Evolutionary conservation across 2,888 invertebrate species (phyloP).

Genomic region (Calameuta filiformis): DNA sequence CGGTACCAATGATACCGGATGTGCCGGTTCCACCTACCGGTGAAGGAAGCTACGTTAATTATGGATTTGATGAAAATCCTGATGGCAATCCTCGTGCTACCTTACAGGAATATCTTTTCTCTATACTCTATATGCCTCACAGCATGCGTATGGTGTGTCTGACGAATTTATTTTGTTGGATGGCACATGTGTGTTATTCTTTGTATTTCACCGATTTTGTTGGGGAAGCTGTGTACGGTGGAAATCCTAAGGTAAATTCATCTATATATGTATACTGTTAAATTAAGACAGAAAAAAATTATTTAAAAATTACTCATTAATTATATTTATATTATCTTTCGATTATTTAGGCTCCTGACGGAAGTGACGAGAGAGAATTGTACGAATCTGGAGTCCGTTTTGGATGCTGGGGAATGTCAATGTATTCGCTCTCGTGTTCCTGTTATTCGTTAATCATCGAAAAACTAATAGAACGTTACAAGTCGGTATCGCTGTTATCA

Average conservation of each 20-base stretch:
- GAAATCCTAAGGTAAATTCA: conserved; percentile 76
- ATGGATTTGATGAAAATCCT: conserved; percentile 17
- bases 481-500: conserved; percentile 47
- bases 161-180: conserved; percentile 97
- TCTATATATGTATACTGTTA: background rate
- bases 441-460: conserved; percentile 92
- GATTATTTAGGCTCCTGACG: conserved; percentile 75
- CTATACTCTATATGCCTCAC: conserved; percentile 92
- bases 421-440: conserved; percentile 94
- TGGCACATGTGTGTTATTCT: conserved; percentile 97
- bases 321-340: background rate
- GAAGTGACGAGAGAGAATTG: conserved; percentile 72
- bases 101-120: conserved; percentile 77
- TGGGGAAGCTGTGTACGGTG: conserved; percentile 89
- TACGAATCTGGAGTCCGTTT: conserved; percentile 95
- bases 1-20: conserved; percentile 51
- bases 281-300: background rate
- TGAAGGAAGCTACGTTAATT: conserved; percentile 7
- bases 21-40: conserved; percentile 25
- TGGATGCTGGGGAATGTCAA: conserved; percentile 97
- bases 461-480: conserved; percentile 79
- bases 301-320: background rate
- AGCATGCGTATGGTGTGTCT: conserved; percentile 88
- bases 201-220: conserved; percentile 97
- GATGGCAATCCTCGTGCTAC: conserved; percentile 50